phyloP scores from a whole-genome alignment of 2,797 vertebrate species.

The Pangasius krempfi region DNA sequence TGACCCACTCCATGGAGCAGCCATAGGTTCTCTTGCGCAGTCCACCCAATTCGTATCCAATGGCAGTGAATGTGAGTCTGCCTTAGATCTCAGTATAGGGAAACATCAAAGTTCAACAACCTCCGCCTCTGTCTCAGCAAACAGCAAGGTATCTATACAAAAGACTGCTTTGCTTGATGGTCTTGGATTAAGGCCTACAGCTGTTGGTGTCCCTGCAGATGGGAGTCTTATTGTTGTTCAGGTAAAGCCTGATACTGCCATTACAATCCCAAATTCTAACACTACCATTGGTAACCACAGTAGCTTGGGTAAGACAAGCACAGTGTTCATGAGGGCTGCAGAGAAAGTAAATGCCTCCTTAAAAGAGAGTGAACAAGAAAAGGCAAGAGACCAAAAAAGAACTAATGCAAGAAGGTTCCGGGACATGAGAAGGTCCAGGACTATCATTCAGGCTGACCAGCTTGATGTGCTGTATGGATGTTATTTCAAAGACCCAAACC shows the following conservation, averaged over 20 bases:
- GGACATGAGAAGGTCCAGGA: conserved; percentile 86
- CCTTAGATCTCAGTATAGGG: conserved; percentile 81
- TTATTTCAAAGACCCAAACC: conserved; percentile 94
- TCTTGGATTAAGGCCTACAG: conserved; percentile 76
- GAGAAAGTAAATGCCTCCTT: conserved; percentile 71
- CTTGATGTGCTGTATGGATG: conserved; percentile 93
- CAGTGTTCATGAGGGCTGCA: conserved; percentile 72
- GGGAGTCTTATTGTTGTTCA: conserved; percentile 78
- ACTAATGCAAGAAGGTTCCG: conserved; percentile 75
- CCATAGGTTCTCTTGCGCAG: conserved; percentile 68
- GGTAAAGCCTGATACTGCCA: conserved; percentile 75
- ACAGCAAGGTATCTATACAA: conserved; percentile 71
- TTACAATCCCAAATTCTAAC: conserved; percentile 64
- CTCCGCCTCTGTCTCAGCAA: conserved; percentile 62
- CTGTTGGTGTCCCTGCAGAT: conserved; percentile 62
- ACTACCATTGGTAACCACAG: conserved; percentile 69
- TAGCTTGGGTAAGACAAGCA: conserved; percentile 71
- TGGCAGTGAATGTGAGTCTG: conserved; percentile 75
- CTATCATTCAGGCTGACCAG: conserved; percentile 90
- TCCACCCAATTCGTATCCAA: conserved; percentile 72
- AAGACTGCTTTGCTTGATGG: conserved; percentile 78
- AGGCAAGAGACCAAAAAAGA: conserved; percentile 72
- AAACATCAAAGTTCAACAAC: conserved; percentile 70
- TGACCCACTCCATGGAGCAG: conserved; percentile 68
- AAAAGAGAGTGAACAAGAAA: conserved; percentile 67